Evolutionary conservation across 2,113 vertebrate genomes (phyloP).

Genomic region (Emydocephalus ijimae): DNA sequence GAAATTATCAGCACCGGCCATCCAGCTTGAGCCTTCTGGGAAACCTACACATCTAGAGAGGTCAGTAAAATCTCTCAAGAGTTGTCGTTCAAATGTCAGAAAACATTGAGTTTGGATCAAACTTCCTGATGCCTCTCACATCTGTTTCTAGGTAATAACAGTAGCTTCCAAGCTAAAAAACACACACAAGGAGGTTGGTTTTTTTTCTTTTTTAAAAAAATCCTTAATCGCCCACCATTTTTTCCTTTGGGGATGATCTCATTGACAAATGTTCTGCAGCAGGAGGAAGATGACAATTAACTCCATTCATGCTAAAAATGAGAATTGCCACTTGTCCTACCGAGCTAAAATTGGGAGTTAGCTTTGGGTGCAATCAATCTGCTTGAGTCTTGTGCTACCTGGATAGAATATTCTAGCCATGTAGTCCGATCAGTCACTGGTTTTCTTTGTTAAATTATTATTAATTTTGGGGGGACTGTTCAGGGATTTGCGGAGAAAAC

Average conservation of each 20-base stretch:
- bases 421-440: fast-evolving
- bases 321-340: neutral
- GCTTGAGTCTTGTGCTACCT: neutral
- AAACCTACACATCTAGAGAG: neutral
- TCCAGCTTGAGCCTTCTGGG: neutral
- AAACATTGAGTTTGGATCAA: neutral
- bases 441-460: neutral
- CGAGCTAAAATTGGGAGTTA: neutral
- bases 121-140: neutral
- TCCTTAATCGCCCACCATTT: neutral
- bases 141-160: neutral
- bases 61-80: neutral
- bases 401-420: neutral
- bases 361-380: neutral
- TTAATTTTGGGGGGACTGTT: neutral
- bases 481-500: neutral
- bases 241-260: neutral
- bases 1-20: neutral
- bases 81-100: neutral
- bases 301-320: neutral
- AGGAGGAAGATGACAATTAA: neutral
- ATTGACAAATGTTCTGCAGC: neutral
- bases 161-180: neutral
- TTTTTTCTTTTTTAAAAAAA: no score
- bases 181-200: neutral